Evolutionary conservation across 2,797 vertebrate genomes (phyloP), one percentile per base, ranked within the genome.

Genomic region (Philypnodon macrostomus): DNA sequence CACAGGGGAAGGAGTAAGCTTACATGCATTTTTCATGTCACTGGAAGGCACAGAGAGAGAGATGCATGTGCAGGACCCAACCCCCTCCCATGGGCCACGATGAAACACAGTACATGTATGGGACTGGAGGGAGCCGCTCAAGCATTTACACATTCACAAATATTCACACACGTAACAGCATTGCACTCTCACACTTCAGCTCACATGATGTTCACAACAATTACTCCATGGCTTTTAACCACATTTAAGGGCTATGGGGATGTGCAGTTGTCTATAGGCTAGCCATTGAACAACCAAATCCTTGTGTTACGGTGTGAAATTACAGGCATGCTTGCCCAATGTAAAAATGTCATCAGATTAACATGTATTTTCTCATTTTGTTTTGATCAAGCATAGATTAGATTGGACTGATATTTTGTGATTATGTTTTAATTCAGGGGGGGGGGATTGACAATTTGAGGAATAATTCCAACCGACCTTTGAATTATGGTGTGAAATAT

Each of bases 21-120:
- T 46, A 48, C 4, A 73, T 81, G 24, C 35, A 80, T 77, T 77
- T 79, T 66, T 54, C 48, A 71, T 69, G 58, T 69, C 57, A 44
- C 58, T 72, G 26, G 33, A 4, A 40, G 39, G 44, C n/a, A n/a
- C n/a, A n/a, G n/a, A n/a, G n/a, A n/a, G 48, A 58, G 41, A 67
- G 53, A 57, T 40, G 24, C 29, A 66, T 42, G 44, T 63, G 53
- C 15, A 29, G 17, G 14, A 12, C 37, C 7, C n/a, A 4, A 53
- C 7, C 32, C 6, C 10, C n/a, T 13, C 3, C 11, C 1, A 3
- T 13, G 40, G 24, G 1, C 30, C 17, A 3, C 9, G 15, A 5
- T 11, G 23, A 53, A 24, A 56, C 23, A 37, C 19, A 23, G 7
- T 14, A 26, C 1, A 32, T 39, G 18, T 30, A 52, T 34, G 31